Base-by-base conservation (phyloP, 2,797 vertebrate species). In the Lagodon rhomboides region DNA sequence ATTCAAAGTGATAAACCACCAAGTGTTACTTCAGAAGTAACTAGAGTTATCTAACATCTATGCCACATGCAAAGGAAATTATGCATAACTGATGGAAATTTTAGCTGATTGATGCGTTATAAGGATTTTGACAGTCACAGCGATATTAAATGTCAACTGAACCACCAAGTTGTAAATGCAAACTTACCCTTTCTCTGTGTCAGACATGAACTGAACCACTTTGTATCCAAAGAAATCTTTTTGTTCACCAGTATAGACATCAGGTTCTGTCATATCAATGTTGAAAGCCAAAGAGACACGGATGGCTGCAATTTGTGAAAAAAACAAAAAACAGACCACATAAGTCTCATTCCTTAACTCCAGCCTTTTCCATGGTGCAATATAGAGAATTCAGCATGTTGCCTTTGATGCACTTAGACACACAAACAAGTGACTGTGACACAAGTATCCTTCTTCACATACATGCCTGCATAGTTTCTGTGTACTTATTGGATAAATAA, bases 191-290 rank as follows among this genome's bases (percentile, higher is more conserved):
- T 91, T 94, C 12, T 72, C 34, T 1, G 1, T 5, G 1, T 72
- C 63, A n/a, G 90, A 88, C 1, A 0, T 59, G 74, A 81, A 85
- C 43, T 93, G 93, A 47, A 92, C 79, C 59, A 94, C 93, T 75
- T 92, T 93, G 85, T 93, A 94, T 22, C 93, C 94, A 79, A 91
- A 94, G 78, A 91, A 95, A 64, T 86, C 90, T 0, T 80, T 25
- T 73, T 38, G 6, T 5, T 89, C 12, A 0, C 88, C 91, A 10
- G 0, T 0, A 9, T 86, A 67, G 53, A 91, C 54, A 0, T 23
- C 2, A 0, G 88, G 46, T 1, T 76, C 12, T 18, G 3, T 61
- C 0, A 16, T 8, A n/a, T 93, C 90, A 38, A 94, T 76, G 84
- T 93, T 94, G 82, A 95, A 95, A 53, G 90, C 78, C 77, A 61